Base-by-base conservation (phyloP, 2,113 vertebrate genomes). In the Emydocephalus ijimae region DNA sequence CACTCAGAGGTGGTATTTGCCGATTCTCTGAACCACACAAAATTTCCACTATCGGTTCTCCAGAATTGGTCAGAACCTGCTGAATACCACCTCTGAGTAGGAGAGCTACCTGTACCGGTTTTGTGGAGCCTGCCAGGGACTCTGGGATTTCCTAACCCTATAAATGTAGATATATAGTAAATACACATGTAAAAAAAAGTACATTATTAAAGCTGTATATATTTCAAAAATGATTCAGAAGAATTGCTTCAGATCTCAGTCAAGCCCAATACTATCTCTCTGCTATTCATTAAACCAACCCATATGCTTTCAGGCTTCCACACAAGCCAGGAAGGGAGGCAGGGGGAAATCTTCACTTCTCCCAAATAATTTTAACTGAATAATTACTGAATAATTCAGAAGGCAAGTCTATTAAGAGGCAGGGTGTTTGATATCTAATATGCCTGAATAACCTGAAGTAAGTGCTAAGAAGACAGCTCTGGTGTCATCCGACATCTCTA, bases 401-500 rank as follows among this genome's bases (percentile, higher is more conserved):
- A 93, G 1, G 6, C 34, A 88, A 94, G 96, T 97, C 92, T 94
- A 81, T 90, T 92, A 96, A 96, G 34, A 18, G 93, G 89, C 93
- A 94, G 90, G 91, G 95, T 92, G 91, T 92, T 93, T 90, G 94
- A 94, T 89, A 93, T 93, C 94, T 94, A 45, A 26, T 23, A 74
- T 95, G 94, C 56, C 93, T 95, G 94, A 20, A 95, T 95, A 95
- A 95, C 94, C 94, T 94, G 92, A 95, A 97, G 91, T 95, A 91
- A 96, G 93, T 90, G 94, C 93, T 89, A 88, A 93, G 95, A 95
- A 90, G 94, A 97, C 94, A 95, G 95, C 92, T 95, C 94, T 86
- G 89, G 93, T 96, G 96, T 96, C 97, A 94, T 94, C 92, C 93
- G 93, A 97, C 96, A 97, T 97, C 94, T 96, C 94, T 96, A 21